These are phyloP conservation scores for Chaetorhynchus papuensis DNA, from an alignment of 2,113 vertebrate species.

Conservation along the genomic window DNA sequence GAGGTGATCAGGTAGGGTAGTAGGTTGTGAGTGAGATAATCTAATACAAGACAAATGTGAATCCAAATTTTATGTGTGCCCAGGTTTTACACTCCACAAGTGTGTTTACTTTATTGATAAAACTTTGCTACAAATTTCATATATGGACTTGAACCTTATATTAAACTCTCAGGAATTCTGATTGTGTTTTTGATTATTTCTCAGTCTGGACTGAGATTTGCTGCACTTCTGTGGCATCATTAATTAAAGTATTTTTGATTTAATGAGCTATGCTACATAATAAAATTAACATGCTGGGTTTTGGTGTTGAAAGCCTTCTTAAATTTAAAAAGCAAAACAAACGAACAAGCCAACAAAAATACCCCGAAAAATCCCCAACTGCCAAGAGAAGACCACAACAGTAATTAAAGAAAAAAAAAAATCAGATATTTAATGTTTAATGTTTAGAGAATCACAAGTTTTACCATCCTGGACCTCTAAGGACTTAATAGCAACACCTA, in stretches of 20 bases:
- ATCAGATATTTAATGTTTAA: background rate
- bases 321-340: background rate
- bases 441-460: background rate
- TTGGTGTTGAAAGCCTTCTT: background rate
- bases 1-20: background rate
- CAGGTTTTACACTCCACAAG: background rate
- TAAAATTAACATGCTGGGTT: background rate
- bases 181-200: background rate
- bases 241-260: background rate
- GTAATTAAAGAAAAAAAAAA: background rate
- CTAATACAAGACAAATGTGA: background rate
- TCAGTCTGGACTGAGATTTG: background rate
- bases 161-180: background rate
- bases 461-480: background rate
- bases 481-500: background rate
- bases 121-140: background rate
- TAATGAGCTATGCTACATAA: background rate
- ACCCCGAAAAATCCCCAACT: background rate
- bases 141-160: background rate
- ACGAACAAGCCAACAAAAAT: background rate
- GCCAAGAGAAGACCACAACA: background rate
- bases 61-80: background rate
- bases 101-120: background rate
- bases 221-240: background rate
- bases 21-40: background rate